phyloP scores from a whole-genome alignment of 2,888 invertebrate species.

The Tromatobia lineatoria region DNA sequence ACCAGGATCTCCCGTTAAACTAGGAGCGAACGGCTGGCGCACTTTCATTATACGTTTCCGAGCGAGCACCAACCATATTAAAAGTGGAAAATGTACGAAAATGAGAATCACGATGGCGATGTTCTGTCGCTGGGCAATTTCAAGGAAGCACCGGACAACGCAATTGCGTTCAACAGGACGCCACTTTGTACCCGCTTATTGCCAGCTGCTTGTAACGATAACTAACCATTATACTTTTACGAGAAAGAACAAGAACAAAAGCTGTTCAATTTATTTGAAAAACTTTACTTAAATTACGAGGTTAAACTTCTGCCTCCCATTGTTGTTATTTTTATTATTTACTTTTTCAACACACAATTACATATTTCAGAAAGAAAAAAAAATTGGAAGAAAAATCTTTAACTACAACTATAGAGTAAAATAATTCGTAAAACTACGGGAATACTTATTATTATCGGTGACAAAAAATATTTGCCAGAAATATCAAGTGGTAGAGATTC shows the following conservation, averaged over 20 bases:
- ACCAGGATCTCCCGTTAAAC: constrained; percentile 13
- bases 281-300: background rate
- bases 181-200: constrained; percentile 25
- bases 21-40: constrained; percentile 18
- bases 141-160: constrained; percentile 28
- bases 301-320: background rate
- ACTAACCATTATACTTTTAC: constrained; percentile 28
- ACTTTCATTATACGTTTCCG: constrained; percentile 35
- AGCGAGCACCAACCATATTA: constrained; percentile 35
- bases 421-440: too few species aligned
- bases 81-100: constrained; percentile 42
- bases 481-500: too few species aligned
- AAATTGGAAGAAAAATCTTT: too few species aligned
- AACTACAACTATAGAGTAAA: too few species aligned
- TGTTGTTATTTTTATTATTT: background rate
- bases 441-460: too few species aligned
- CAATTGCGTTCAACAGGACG: constrained; percentile 22
- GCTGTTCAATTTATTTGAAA: background rate
- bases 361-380: background rate
- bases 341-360: background rate
- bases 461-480: too few species aligned
- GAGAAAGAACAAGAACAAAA: constrained; percentile 9
- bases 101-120: constrained; percentile 12
- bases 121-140: constrained; percentile 13
- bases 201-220: constrained; percentile 24